Conservation (phyloP, 2,797 vertebrate species). For the Neosilurus hyrtlii region DNA sequence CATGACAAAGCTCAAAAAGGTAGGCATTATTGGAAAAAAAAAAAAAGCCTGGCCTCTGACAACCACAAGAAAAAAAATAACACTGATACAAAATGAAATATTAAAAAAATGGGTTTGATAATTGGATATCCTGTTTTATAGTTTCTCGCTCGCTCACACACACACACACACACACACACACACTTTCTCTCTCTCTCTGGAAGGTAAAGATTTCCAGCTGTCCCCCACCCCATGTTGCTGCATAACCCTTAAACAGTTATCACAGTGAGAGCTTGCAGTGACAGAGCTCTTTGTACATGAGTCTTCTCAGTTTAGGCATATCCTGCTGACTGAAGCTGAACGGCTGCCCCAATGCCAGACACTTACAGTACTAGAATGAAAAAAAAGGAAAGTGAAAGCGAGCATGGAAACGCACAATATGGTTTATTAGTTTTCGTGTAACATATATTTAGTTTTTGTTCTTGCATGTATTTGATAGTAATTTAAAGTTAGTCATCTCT, state of each 20-base stretch:
- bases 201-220: conserved; percentile 37
- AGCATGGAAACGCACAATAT: neutral
- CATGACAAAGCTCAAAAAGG: conserved; percentile 43
- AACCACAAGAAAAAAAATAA: conserved; percentile 63
- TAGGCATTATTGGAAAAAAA: conserved; percentile 24
- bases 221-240: conserved; percentile 23
- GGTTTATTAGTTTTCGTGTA: neutral
- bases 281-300: conserved; percentile 97
- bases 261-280: conserved; percentile 90
- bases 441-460: neutral
- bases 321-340: conserved; percentile 91
- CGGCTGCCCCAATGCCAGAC: conserved; percentile 84
- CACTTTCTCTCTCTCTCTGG: conserved; percentile 45
- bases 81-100: conserved; percentile 49
- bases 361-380: conserved; percentile 86
- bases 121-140: conserved; percentile 46
- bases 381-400: neutral
- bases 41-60: conserved; percentile 63
- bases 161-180: no score
- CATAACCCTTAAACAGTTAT: conserved; percentile 54
- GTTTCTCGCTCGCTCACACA: conserved; percentile 41
- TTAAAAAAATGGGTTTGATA: conserved; percentile 38
- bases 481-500: neutral
- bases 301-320: conserved; percentile 89
- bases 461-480: neutral